Conservation (phyloP, 2,113 vertebrate species). For the Pituophis catenifer region DNA sequence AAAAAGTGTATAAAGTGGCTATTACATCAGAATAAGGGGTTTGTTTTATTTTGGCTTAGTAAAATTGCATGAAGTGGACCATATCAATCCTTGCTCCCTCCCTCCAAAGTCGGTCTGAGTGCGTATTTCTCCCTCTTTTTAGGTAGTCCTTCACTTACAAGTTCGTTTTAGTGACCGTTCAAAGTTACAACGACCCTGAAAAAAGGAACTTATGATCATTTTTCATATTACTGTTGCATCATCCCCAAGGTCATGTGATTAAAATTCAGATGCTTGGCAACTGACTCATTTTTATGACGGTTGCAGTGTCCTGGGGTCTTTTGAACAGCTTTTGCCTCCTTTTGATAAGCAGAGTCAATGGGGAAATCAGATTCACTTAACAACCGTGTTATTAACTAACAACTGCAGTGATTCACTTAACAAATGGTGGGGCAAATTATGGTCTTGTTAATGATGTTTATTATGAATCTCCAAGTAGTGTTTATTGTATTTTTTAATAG, state of each 20-base stretch:
- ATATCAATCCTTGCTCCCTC: not conserved
- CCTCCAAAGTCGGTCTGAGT: not conserved
- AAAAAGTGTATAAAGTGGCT: not conserved
- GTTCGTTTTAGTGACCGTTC: not conserved
- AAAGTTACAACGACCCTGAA: too few relatives aligned
- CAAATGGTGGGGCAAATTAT: slow-evolving; percentile 25
- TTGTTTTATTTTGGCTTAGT: not conserved
- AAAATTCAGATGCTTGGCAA: not conserved
- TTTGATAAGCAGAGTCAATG: too few relatives aligned
- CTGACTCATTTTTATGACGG: not conserved
- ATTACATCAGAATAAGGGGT: not conserved
- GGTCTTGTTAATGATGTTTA: slow-evolving; percentile 29
- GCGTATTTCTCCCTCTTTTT: not conserved
- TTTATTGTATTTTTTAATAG: not conserved
- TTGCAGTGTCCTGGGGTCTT: not conserved
- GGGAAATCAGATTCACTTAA: not conserved
- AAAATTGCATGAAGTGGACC: not conserved
- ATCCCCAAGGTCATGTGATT: not conserved
- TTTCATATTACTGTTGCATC: too few relatives aligned
- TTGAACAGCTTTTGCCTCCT: too few relatives aligned
- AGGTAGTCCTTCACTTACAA: not conserved
- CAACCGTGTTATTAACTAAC: not conserved
- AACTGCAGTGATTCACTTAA: not conserved
- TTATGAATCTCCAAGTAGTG: too few relatives aligned
- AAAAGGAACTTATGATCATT: too few relatives aligned